Base-by-base conservation (phyloP, 2,113 vertebrate genomes). In the Phaethornis superciliosus region DNA sequence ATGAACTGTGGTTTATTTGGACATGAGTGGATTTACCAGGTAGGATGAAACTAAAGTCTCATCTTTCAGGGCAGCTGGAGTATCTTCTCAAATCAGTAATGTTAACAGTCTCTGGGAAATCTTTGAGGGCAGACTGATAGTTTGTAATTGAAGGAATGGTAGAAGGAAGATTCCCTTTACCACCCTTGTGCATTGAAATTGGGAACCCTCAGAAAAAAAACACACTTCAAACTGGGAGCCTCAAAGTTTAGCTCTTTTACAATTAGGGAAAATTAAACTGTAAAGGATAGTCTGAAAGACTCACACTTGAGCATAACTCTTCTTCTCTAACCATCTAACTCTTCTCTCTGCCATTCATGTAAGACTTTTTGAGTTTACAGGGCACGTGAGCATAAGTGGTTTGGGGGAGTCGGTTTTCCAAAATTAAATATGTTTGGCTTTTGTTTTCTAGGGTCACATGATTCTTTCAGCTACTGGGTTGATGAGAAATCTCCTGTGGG, bases 391-490 rank as follows among this genome's bases (percentile, higher is more conserved):
- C 52, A 1, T 71, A 2, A n/a, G 8, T 60, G 33, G 68, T 58
- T 40, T 20, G 10, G 14, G 16, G 56, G 19, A 68, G 24, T 54
- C 16, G 6, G 3, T 69, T 80, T 86, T 47, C 51, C 74, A 20
- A 83, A 81, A 67, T 22, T 6, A 52, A 52, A 11, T 74, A 4
- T 59, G 83, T 12, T 62, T 68, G 78, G 5, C 19, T 62, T 79
- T 90, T 81, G 32, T 75, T 88, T 88, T 69, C 52, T 52, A 99
- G 98, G 98, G 12, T 99, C 98, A 21, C 98, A 99, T 37, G 98
- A 99, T 91, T 99, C 98, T 16, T 99, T 99, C 97, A 99, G 98
- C 92, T 99, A 98, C 96, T 99, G 98, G 98, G 98, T 99, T 69
- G 98, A 99, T 90, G 98, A 99, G 30, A 98, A 98, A 63, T 98